Evolutionary conservation across 2,113 vertebrate species (phyloP), one percentile per base, ranked within the genome.

Genomic region (Muntiacus reevesi): DNA sequence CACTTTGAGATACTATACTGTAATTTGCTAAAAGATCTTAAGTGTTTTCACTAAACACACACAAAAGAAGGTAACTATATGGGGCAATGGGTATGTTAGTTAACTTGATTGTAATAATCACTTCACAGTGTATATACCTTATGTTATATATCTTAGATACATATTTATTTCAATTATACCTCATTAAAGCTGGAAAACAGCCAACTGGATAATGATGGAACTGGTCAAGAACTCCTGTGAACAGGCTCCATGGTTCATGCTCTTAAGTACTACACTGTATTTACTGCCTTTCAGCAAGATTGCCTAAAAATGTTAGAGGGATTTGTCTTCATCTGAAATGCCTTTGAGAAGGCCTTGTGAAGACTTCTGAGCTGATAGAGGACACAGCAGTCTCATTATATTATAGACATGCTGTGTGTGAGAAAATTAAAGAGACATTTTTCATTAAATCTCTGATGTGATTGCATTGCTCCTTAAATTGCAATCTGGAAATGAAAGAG

Each of bases 401-500:
- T 71, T 85, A 54, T 45, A 87, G 40, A 91, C 76, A 86, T 85
- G 45, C 59, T 78, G 33, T 40, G 23, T 60, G 7, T 15, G 4
- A 88, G 36, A 79, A 88, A 91, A 87, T 47, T 57, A 93, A 45
- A 79, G 33, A 81, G 45, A 21, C 30, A 81, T 55, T 86, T 43
- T 93, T 81, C 59, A 64, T 94, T 92, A 95, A 82, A 90, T 84
- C 47, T 97, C 33, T 82, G 28, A 19, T 64, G 47, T 86, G 71
- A 86, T 95, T 95, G 52, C 76, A 59, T 98, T 92, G 33, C 64
- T 94, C 67, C 54, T 96, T 95, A 97, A 95, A 88, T 88, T 94
- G 76, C 25, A 87, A 74, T 94, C 33, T 57, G 52, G 64, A 97
- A 96, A 89, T 89, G 14, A 96, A 97, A 86, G 19, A 85, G 6